Percentiles rank a stretch among this genome's conserved stretches.
phyloP scores from a whole-genome alignment of 2,888 invertebrate genomes.

The Caenorhabditis sp. region DNA sequence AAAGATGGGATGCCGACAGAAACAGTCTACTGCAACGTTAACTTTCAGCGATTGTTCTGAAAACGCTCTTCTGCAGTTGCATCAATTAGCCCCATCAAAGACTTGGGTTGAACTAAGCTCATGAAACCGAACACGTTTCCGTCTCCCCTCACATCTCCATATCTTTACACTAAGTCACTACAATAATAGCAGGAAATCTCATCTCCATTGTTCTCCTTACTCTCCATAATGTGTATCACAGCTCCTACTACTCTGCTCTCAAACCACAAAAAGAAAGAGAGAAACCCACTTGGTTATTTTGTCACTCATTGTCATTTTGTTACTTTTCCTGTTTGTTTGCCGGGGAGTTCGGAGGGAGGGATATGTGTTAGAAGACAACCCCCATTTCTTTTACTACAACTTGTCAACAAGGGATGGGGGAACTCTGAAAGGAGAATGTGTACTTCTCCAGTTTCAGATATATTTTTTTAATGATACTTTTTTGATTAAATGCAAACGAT shows the following conservation, averaged over 20 bases:
- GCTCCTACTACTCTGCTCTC: not conserved
- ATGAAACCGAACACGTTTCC: not conserved
- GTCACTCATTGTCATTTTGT: conserved; percentile 35
- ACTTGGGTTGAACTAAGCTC: not conserved
- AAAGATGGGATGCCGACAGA: no score
- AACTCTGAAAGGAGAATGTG: no score
- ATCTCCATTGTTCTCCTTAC: not conserved
- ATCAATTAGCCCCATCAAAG: no score
- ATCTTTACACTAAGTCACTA: not conserved
- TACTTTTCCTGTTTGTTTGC: conserved; percentile 27
- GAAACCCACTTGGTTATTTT: conserved; percentile 12
- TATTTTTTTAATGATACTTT: not conserved
- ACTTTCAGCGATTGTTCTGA: no score
- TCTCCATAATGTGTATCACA: not conserved
- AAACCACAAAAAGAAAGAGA: conserved; percentile 11
- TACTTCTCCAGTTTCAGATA: not conserved
- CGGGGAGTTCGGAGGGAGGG: not conserved
- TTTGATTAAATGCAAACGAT: no score
- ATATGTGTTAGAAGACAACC: conserved; percentile 26
- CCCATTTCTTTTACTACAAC: conserved; percentile 6
- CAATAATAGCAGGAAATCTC: not conserved
- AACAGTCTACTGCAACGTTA: no score
- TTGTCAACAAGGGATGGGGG: conserved; percentile 12
- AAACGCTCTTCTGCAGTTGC: no score
- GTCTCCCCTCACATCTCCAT: no score